These are phyloP conservation scores for Herpetotheres cachinnans DNA, from an alignment of 2,113 vertebrate genomes.

Conservation along the genomic window DNA sequence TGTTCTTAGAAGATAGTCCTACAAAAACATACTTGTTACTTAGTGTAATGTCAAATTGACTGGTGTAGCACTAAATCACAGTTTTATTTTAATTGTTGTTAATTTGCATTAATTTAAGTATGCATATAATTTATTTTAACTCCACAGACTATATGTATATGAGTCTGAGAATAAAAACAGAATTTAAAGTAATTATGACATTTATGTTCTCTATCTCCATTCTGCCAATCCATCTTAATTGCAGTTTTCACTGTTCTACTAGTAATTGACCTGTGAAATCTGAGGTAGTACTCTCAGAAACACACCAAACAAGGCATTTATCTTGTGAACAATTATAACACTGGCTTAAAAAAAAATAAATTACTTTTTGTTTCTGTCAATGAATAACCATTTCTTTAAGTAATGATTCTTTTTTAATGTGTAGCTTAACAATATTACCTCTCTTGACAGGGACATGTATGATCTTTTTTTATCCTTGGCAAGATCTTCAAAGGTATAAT, in stretches of 20 bases:
- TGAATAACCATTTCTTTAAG: not conserved
- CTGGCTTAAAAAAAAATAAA: not conserved
- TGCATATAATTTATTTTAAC: not conserved
- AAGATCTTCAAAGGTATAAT: not conserved
- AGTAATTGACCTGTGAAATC: not conserved
- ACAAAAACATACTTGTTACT: not conserved
- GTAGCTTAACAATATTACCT: not conserved
- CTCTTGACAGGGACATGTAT: not conserved
- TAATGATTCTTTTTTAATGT: too few species aligned
- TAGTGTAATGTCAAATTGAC: not conserved
- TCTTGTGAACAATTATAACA: not conserved
- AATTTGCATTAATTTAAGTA: not conserved
- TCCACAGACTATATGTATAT: not conserved
- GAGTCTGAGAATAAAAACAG: not conserved
- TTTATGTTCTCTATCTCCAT: not conserved
- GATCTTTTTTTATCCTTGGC: not conserved
- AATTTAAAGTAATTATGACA: not conserved
- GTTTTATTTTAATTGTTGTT: not conserved
- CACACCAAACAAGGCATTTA: not conserved
- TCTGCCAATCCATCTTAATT: not conserved
- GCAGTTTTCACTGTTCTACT: not conserved
- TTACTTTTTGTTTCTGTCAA: not conserved
- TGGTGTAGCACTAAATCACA: not conserved
- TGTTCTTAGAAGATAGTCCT: not conserved
- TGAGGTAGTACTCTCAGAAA: not conserved